A percentile compares a stretch with the other conserved stretches of the same genome.
Conservation (phyloP, 2,113 vertebrate genomes). For the Theristicus caerulescens region DNA sequence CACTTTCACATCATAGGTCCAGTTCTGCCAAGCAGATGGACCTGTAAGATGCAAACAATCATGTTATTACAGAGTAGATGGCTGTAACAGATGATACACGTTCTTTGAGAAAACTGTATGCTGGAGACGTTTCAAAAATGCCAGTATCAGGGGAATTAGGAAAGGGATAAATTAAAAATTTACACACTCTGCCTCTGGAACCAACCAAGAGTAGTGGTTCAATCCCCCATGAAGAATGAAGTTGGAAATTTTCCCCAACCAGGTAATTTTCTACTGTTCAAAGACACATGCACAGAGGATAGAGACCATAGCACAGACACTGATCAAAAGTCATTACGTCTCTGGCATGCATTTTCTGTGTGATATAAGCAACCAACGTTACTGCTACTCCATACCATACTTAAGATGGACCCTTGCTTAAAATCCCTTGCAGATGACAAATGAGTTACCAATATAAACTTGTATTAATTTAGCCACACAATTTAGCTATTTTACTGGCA, state of each 20-base stretch:
- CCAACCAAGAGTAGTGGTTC: neutral
- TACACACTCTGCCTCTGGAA: neutral
- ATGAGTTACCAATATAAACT: neutral
- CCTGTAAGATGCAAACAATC: constrained; percentile 54
- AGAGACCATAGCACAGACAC: neutral
- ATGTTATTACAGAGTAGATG: neutral
- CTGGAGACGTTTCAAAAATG: neutral
- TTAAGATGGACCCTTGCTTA: neutral
- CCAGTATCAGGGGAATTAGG: neutral
- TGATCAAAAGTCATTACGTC: neutral
- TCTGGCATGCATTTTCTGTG: neutral
- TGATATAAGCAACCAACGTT: neutral
- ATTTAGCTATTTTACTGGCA: neutral
- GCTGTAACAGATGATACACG: neutral
- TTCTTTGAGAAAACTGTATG: neutral
- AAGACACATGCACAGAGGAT: neutral
- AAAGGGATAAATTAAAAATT: neutral
- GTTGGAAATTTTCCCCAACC: neutral
- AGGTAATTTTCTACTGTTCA: neutral
- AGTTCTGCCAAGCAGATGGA: constrained; percentile 78
- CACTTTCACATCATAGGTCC: constrained; percentile 76
- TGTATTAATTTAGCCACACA: neutral
- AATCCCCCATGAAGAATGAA: neutral
- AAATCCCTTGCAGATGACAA: neutral
- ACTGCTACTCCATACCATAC: neutral